phyloP scores from a whole-genome alignment of 2,113 vertebrate genomes.

The Haemorhous mexicanus region DNA sequence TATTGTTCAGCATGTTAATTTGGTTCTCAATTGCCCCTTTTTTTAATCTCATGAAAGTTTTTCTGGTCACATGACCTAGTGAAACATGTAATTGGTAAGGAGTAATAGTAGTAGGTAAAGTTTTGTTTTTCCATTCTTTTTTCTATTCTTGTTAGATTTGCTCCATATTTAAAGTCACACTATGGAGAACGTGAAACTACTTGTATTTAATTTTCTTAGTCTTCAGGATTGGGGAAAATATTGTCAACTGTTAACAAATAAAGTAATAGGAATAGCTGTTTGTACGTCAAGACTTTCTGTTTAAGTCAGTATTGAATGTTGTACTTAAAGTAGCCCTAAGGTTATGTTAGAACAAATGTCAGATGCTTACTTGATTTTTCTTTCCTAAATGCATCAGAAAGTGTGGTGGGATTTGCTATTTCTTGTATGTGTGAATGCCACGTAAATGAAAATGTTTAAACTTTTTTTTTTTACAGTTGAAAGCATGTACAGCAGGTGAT shows the following conservation, averaged over 20 bases:
- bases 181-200: constrained; percentile 61
- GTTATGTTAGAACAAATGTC: not conserved
- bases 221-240: constrained; percentile 45
- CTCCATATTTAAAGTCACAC: constrained; percentile 56
- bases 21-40: constrained; percentile 43
- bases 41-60: constrained; percentile 59
- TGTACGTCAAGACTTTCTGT: not conserved
- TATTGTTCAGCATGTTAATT: constrained; percentile 32
- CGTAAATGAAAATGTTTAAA: constrained; percentile 71
- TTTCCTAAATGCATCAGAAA: constrained; percentile 30
- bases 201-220: constrained; percentile 75
- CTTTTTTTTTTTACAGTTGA: too few species aligned
- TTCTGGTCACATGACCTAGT: constrained; percentile 62
- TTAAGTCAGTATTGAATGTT: not conserved
- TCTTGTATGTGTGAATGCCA: constrained; percentile 59
- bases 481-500: constrained; percentile 72
- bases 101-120: constrained; percentile 35
- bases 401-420: constrained; percentile 25
- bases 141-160: constrained; percentile 43
- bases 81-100: constrained; percentile 48
- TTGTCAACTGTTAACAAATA: constrained; percentile 34
- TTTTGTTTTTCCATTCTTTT: constrained; percentile 25
- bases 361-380: not conserved
- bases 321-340: not conserved
- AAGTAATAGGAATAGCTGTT: constrained; percentile 35